A percentile compares a stretch with the other conserved stretches of the same genome.
Evolutionary conservation across 2,797 vertebrate species (phyloP).

Genomic region (Microtus obscurus): DNA sequence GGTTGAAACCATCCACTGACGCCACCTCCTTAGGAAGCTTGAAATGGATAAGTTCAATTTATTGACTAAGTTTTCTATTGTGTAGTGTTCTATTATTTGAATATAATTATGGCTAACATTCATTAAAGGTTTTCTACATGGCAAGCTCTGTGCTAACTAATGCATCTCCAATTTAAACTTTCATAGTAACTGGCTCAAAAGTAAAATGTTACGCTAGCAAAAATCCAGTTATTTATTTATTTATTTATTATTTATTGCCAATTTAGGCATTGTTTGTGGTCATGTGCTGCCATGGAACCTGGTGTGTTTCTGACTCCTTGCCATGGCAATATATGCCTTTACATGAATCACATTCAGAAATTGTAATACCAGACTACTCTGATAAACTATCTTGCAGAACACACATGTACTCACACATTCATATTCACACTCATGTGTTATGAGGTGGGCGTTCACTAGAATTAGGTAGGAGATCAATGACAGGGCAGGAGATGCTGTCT

Average conservation of each 20-base stretch:
- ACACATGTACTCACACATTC: not conserved
- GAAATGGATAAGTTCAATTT: not conserved
- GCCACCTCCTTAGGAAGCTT: not conserved
- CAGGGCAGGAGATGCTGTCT: not conserved
- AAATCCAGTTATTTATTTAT: not conserved
- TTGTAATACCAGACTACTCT: not conserved
- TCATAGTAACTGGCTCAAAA: not conserved
- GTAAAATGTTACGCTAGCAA: not conserved
- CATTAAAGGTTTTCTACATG: not conserved
- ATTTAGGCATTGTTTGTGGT: not conserved
- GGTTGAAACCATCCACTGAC: not conserved
- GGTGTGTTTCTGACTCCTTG: not conserved
- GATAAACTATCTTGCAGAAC: not conserved
- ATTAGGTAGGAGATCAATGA: not conserved
- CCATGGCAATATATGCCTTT: not conserved
- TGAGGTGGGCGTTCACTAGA: not conserved
- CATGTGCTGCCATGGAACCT: not conserved
- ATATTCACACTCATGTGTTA: not conserved
- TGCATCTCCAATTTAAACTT: not conserved
- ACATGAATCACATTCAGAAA: not conserved
- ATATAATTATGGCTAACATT: not conserved
- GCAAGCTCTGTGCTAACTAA: not conserved
- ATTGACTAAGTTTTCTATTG: constrained; percentile 48
- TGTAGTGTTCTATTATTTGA: constrained; percentile 22
- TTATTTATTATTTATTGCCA: not conserved